Evolutionary conservation across 2,113 vertebrate genomes (phyloP).

Genomic region (Caranx melampygus): DNA sequence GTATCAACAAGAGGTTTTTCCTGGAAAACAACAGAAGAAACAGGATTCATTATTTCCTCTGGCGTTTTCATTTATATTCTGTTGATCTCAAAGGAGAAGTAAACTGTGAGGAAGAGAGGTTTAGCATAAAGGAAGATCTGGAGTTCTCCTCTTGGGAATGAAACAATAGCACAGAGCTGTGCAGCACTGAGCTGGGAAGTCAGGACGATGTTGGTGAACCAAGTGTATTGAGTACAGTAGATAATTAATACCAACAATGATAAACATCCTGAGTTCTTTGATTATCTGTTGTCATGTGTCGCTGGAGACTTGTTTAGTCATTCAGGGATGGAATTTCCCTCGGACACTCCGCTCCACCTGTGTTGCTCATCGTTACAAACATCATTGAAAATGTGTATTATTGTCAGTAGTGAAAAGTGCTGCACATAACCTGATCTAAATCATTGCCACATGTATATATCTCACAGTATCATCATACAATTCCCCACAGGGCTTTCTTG

Average conservation of each 20-base stretch:
- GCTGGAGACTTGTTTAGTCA: not conserved
- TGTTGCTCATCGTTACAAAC: conserved; percentile 24
- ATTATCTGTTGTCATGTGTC: conserved; percentile 26
- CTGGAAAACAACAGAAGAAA: conserved; percentile 66
- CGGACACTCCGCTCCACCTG: not conserved
- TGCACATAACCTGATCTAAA: conserved; percentile 37
- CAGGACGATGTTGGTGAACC: conserved; percentile 26
- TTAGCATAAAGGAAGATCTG: conserved; percentile 75
- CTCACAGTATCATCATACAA: conserved; percentile 37
- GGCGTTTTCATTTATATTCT: conserved; percentile 59
- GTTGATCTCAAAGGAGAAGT: conserved; percentile 69
- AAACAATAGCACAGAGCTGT: conserved; percentile 41
- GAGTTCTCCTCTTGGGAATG: conserved; percentile 74
- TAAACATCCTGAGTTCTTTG: conserved; percentile 49
- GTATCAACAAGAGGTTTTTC: conserved; percentile 62
- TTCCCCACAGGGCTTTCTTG: conserved; percentile 51
- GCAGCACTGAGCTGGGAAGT: conserved; percentile 47
- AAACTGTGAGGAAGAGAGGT: conserved; percentile 67
- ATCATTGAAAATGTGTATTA: conserved; percentile 26
- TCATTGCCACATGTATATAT: conserved; percentile 31
- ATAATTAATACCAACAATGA: conserved; percentile 66
- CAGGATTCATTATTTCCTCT: conserved; percentile 61
- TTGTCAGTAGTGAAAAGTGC: conserved; percentile 15
- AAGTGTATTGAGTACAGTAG: conserved; percentile 24
- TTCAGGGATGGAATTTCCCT: not conserved